phyloP scores from a whole-genome alignment of 1,140 invertebrate species.

The Eriocheir sinensis region DNA sequence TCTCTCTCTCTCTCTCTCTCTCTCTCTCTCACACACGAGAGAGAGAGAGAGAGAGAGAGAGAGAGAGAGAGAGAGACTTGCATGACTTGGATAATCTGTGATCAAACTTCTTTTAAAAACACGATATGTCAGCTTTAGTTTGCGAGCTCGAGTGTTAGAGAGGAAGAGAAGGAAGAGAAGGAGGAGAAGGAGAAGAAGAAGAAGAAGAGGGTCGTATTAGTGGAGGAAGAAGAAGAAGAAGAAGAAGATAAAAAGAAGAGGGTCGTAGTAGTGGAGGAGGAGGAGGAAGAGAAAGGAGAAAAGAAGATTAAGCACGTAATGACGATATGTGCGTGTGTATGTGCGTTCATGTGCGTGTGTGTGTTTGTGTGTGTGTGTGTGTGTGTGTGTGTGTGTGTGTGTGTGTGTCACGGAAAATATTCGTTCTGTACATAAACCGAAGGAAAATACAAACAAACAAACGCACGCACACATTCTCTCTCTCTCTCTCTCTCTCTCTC shows the following conservation, averaged over 20 bases:
- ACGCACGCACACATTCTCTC: not conserved
- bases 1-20: no score
- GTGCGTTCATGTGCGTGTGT: not conserved
- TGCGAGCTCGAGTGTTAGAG: no score
- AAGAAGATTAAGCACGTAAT: not conserved
- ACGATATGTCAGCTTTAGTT: no score
- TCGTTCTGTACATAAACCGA: not conserved
- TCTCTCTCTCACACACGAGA: no score
- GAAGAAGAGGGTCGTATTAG: no score
- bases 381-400: constrained; percentile 43
- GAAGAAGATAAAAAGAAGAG: no score
- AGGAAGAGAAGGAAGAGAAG: not conserved
- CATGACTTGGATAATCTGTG: no score
- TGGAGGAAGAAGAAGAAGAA: no score
- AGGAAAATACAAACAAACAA: constrained; percentile 26
- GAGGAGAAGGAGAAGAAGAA: not conserved
- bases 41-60: no score
- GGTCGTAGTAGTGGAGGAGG: no score
- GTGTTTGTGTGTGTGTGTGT: constrained; percentile 36
- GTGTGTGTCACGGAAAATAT: not conserved
- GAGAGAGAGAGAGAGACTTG: no score
- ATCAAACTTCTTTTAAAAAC: no score
- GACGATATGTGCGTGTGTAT: not conserved
- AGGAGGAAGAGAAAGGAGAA: not conserved
- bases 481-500: not conserved